Evolutionary conservation across 1,140 invertebrate genomes (phyloP).

Genomic region (Drosophila elegans): DNA sequence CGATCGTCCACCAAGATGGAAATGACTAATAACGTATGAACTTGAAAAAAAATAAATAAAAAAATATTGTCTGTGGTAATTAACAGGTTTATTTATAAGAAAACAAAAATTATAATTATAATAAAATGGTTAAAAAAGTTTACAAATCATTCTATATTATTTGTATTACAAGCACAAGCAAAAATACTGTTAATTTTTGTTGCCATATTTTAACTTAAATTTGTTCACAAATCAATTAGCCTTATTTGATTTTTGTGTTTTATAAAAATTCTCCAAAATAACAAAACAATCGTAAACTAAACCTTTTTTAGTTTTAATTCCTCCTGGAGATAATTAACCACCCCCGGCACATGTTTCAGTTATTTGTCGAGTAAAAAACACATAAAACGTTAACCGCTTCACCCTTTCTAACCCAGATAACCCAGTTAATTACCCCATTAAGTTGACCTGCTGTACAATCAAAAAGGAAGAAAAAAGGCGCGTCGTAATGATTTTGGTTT

Average conservation of each 20-base stretch:
- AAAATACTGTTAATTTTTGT: too few species aligned
- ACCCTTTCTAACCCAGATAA: slow-evolving; percentile 32
- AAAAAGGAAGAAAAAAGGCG: slow-evolving; percentile 1
- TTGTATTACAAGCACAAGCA: too few species aligned
- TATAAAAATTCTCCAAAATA: too few species aligned
- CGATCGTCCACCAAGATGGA: background rate
- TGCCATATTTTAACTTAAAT: too few species aligned
- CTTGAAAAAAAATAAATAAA: background rate
- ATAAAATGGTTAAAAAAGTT: too few species aligned
- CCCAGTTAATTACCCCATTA: slow-evolving; percentile 47
- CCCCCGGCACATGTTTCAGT: slow-evolving; percentile 9
- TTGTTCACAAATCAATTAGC: too few species aligned
- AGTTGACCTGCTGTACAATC: slow-evolving; percentile 40
- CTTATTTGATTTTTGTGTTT: too few species aligned
- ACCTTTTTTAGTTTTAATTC: background rate
- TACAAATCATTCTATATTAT: too few species aligned
- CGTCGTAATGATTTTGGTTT: slow-evolving; percentile 32
- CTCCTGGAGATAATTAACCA: slow-evolving; percentile 1
- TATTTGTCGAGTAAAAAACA: background rate
- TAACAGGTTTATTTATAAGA: too few species aligned
- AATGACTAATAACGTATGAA: slow-evolving; percentile 3
- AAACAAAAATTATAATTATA: too few species aligned
- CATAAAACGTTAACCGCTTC: slow-evolving; percentile 22
- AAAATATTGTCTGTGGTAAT: too few species aligned
- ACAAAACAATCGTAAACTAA: too few species aligned